phyloP scores from a whole-genome alignment of 1,140 invertebrate genomes.

The Harpegnathos saltator region DNA sequence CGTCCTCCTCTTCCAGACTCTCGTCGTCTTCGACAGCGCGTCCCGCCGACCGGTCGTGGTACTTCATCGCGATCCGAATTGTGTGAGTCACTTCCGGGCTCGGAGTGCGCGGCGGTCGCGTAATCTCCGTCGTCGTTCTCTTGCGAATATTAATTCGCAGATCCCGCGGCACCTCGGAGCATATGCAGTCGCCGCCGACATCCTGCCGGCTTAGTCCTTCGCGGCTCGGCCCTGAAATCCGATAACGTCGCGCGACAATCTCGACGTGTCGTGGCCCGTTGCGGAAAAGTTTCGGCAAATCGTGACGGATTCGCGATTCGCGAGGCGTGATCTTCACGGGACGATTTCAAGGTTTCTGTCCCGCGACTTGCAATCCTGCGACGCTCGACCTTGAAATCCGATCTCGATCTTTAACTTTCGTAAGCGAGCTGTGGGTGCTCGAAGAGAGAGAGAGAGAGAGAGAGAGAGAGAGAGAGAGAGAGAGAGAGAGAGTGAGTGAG shows the following conservation, averaged over 20 bases:
- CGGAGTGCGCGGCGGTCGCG: constrained; percentile 66
- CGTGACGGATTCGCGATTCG: constrained; percentile 10
- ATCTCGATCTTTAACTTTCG: constrained; percentile 31
- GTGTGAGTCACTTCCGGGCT: constrained; percentile 82
- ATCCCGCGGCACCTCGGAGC: constrained; percentile 77
- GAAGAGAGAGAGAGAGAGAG: too few species aligned
- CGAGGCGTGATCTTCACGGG: background rate
- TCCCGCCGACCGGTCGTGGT: constrained; percentile 65
- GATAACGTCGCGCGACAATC: constrained; percentile 13
- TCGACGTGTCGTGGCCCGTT: background rate
- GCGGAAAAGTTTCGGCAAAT: constrained; percentile 31
- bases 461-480: too few species aligned
- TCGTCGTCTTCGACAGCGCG: constrained; percentile 18
- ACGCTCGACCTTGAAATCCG: constrained; percentile 34
- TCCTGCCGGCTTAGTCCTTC: constrained; percentile 17
- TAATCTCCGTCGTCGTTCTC: constrained; percentile 66
- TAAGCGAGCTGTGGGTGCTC: constrained; percentile 16
- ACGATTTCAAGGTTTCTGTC: constrained; percentile 30
- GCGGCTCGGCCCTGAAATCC: constrained; percentile 53
- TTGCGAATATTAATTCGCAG: constrained; percentile 75
- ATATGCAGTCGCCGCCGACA: constrained; percentile 74
- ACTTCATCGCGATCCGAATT: constrained; percentile 82
- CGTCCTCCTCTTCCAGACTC: constrained; percentile 25
- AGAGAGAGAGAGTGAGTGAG: too few species aligned
- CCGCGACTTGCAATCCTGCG: constrained; percentile 1